phyloP scores from a whole-genome alignment of 2,113 vertebrate genomes.

The Calidris pygmaea region DNA sequence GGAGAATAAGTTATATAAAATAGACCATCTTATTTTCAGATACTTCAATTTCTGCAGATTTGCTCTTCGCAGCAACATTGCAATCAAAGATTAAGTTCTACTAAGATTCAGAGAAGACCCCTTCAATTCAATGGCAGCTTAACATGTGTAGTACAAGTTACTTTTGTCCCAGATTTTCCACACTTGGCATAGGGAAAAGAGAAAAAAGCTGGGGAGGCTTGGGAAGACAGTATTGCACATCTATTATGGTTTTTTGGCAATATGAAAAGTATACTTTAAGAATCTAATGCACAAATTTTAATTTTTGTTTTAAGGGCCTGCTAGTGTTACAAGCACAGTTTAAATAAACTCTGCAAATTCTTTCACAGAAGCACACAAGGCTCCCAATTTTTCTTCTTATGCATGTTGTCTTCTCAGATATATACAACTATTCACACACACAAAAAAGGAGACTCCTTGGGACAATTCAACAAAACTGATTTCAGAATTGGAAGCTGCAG shows the following conservation, averaged over 20 bases:
- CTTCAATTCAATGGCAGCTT: neutral
- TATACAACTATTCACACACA: neutral
- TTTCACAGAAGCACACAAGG: neutral
- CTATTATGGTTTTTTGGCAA: neutral
- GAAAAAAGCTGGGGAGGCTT: neutral
- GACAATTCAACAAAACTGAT: neutral
- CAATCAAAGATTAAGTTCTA: slow-evolving; percentile 19
- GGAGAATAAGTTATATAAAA: slow-evolving; percentile 57
- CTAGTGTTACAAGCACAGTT: slow-evolving; percentile 1
- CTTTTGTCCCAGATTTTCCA: neutral
- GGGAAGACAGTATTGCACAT: neutral
- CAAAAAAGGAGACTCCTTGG: neutral
- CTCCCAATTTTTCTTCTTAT: neutral
- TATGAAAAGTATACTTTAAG: neutral
- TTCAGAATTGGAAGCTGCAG: neutral
- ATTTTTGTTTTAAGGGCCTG: neutral
- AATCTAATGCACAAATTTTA: neutral
- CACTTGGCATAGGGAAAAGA: neutral
- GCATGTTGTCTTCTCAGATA: neutral
- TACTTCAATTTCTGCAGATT: slow-evolving; percentile 35
- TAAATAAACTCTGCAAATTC: neutral
- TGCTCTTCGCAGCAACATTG: slow-evolving; percentile 55
- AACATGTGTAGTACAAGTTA: neutral
- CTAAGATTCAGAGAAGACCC: neutral
- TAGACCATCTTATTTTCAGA: slow-evolving; percentile 48